phyloP scores from a whole-genome alignment of 2,888 invertebrate species.

The Hoplodrina blanda region DNA sequence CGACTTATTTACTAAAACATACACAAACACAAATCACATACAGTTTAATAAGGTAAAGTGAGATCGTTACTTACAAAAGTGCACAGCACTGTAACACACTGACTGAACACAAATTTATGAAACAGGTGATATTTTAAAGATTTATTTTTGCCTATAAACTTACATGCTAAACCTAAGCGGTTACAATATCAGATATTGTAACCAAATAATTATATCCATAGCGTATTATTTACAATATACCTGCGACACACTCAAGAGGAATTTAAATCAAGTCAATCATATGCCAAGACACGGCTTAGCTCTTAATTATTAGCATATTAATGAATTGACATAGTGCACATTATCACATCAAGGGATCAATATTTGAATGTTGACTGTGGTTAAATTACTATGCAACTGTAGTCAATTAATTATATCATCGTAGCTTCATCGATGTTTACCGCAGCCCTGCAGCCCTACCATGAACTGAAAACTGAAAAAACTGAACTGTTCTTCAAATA shows the following conservation, averaged over 20 bases:
- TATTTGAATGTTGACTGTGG: slow-evolving; percentile 43
- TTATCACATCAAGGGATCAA: slow-evolving; percentile 54
- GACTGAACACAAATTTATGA: too few relatives aligned
- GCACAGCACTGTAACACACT: too few relatives aligned
- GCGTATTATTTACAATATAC: slow-evolving; percentile 36
- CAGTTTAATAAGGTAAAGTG: too few relatives aligned
- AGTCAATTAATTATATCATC: slow-evolving; percentile 10
- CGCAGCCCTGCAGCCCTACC: too few relatives aligned
- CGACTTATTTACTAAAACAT: too few relatives aligned
- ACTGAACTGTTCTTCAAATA: too few relatives aligned
- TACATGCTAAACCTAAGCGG: too few relatives aligned
- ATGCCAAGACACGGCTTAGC: slow-evolving; percentile 66
- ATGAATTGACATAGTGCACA: slow-evolving; percentile 62
- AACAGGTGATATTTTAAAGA: too few relatives aligned
- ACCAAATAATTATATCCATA: slow-evolving; percentile 6
- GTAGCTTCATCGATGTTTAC: background rate
- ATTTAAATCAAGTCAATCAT: slow-evolving; percentile 65
- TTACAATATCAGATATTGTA: background rate
- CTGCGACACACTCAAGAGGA: slow-evolving; percentile 38
- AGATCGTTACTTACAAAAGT: too few relatives aligned
- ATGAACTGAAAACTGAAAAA: too few relatives aligned
- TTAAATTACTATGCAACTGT: slow-evolving; percentile 18
- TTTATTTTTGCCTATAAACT: too few relatives aligned
- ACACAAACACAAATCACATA: too few relatives aligned
- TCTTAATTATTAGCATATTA: slow-evolving; percentile 68